Percentiles rank a stretch among this genome's conserved stretches.
These are phyloP conservation scores for Apis cerana DNA, from an alignment of 1,140 invertebrate genomes.

Conservation along the genomic window DNA sequence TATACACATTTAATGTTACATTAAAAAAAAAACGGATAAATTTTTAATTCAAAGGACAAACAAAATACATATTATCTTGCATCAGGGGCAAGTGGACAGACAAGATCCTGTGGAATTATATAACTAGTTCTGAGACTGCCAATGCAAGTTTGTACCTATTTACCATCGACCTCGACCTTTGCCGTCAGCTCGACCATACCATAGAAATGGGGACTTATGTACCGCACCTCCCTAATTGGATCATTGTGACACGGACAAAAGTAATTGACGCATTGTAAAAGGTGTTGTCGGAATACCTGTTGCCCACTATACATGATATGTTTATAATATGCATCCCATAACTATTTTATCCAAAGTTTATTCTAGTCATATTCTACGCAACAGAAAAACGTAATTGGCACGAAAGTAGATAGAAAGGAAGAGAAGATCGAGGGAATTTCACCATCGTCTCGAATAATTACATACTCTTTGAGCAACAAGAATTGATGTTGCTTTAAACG, in stretches of 20 bases:
- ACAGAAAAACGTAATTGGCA: neutral
- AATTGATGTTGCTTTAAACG: neutral
- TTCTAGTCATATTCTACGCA: neutral
- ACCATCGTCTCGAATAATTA: neutral
- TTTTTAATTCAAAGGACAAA: neutral
- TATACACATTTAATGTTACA: neutral
- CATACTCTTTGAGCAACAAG: neutral
- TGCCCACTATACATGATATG: conserved; percentile 4
- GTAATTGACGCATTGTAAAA: conserved; percentile 33
- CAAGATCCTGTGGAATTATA: neutral
- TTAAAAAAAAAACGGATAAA: neutral
- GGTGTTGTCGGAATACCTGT: conserved; percentile 25
- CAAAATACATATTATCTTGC: neutral
- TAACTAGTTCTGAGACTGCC: conserved; percentile 4
- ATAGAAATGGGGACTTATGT: conserved; percentile 26
- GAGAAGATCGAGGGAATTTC: neutral
- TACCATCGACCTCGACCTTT: conserved; percentile 45
- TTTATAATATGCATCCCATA: conserved; percentile 21
- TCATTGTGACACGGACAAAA: conserved; percentile 47
- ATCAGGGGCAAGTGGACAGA: neutral
- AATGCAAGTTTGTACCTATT: conserved; percentile 6
- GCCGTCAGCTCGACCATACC: conserved; percentile 2
- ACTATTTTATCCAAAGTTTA: neutral
- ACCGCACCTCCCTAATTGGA: conserved; percentile 51
- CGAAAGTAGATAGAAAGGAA: neutral